phyloP scores from a whole-genome alignment of 2,888 invertebrate species.

The Baccha elongata region DNA sequence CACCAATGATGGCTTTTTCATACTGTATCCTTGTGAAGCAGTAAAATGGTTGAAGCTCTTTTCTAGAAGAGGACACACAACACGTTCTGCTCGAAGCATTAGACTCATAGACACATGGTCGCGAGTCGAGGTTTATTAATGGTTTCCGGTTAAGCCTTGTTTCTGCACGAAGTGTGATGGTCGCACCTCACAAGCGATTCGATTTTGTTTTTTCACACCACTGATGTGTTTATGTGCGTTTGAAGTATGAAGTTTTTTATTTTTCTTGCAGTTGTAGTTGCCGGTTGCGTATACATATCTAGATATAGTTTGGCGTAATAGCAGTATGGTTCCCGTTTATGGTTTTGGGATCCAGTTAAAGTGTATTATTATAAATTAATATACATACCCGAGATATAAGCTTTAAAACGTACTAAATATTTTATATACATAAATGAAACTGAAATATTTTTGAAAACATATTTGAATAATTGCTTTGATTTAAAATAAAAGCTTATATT shows the following conservation, averaged over 20 bases:
- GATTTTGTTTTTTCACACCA: constrained; percentile 53
- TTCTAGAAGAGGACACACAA: constrained; percentile 12
- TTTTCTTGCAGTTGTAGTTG: background rate
- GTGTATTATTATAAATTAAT: constrained; percentile 29
- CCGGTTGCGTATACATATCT: background rate
- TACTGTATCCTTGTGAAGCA: constrained; percentile 15
- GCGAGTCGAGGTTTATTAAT: constrained; percentile 65
- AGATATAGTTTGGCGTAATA: background rate
- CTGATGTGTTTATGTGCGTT: constrained; percentile 61
- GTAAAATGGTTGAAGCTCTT: background rate
- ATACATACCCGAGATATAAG: no score
- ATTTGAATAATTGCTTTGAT: no score
- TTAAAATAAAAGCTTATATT: no score
- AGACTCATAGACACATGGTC: constrained; percentile 47
- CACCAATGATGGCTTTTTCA: constrained; percentile 35
- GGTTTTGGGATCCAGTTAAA: constrained; percentile 38
- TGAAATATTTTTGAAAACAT: no score
- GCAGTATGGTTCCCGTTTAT: background rate
- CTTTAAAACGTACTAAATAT: no score
- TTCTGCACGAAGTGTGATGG: constrained; percentile 46
- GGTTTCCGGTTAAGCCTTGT: constrained; percentile 48
- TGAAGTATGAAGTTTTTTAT: constrained; percentile 28
- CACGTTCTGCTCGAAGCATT: constrained; percentile 49
- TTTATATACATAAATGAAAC: no score
- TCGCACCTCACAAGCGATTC: constrained; percentile 41